Percentiles rank a stretch among this genome's conserved stretches.
phyloP scores from a whole-genome alignment of 1,140 invertebrate genomes.

The Marisa cornuarietis region DNA sequence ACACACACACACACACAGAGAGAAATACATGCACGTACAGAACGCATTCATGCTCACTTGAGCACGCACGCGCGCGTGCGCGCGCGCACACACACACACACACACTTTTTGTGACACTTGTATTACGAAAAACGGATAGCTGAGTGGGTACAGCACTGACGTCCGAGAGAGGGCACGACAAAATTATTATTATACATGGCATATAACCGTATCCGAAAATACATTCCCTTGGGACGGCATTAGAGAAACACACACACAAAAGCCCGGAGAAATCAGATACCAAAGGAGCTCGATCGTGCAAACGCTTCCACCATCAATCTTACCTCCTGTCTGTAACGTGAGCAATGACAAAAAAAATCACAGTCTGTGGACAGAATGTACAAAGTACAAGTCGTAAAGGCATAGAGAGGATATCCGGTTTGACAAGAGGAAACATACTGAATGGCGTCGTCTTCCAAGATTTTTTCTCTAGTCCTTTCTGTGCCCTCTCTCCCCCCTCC shows the following conservation, averaged over 20 bases:
- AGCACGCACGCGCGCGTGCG: background rate
- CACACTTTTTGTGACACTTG: too few relatives aligned
- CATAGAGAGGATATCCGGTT: background rate
- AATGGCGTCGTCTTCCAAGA: background rate
- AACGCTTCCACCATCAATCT: too few relatives aligned
- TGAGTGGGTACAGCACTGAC: background rate
- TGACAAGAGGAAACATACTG: background rate
- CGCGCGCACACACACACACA: constrained; percentile 7
- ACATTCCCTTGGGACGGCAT: too few relatives aligned
- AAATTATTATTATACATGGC: too few relatives aligned
- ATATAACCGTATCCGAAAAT: too few relatives aligned
- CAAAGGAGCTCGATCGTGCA: too few relatives aligned
- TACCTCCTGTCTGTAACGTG: too few relatives aligned
- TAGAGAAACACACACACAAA: too few relatives aligned
- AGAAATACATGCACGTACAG: background rate
- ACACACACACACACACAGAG: background rate
- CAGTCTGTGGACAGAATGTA: too few relatives aligned
- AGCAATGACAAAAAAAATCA: too few relatives aligned
- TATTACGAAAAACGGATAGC: too few relatives aligned
- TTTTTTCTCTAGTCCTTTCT: background rate
- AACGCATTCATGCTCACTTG: background rate
- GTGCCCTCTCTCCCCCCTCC: background rate
- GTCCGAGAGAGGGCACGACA: background rate
- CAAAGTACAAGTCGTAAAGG: background rate
- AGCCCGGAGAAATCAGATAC: too few relatives aligned